Evolutionary conservation across 1,140 invertebrate species (phyloP), one percentile per base, ranked within the genome.

Genomic region (Orchestia grillus): DNA sequence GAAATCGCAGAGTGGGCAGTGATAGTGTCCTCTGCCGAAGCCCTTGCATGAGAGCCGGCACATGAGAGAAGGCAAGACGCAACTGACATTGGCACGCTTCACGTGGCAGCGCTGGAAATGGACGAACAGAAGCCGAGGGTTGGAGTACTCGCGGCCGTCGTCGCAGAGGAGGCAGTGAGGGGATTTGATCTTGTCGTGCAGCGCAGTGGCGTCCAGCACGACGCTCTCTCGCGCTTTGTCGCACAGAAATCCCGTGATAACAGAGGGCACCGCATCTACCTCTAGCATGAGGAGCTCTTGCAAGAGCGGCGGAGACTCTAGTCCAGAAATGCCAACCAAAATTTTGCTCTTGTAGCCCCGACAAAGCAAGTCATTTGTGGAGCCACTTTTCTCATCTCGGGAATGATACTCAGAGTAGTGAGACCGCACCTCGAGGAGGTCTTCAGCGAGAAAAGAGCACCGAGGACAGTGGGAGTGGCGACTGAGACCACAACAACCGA

Each of bases 81-180:
- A 94, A 19, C 19, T 47, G 0, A 40, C 44, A 44, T 94, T 94
- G 36, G 92, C 92, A 6, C 92, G 92, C 92, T 94, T 94, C 36
- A 94, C 44, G 44, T 94, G 92, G 40, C 92, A 44, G 6, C 92
- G 92, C 92, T 94, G 92, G 44, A 94, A 94, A n/a, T 94, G 92
- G 8, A 45, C 11, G 41, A 45, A 47, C 19, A 94, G 42, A 19
- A 92, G 44, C 92, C 92, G 43, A 40, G 43, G 40, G 11, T 42
- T 94, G 11, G 11, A 19, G 44, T 94, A 94, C 44, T 94, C 92
- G 92, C 92, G 92, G 36, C 92, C 92, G 92, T 94, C 92, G 44
- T 47, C 36, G 44, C 92, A 94, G 43, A 94, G 92, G 0, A 44
- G 40, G 36, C 92, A 94, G 36, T 94, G 44, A 6, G 92, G 92